A percentile compares a stretch with the other conserved stretches of the same genome.
Evolutionary conservation across 2,888 invertebrate species (phyloP).

Genomic region (Papilio demoleus): DNA sequence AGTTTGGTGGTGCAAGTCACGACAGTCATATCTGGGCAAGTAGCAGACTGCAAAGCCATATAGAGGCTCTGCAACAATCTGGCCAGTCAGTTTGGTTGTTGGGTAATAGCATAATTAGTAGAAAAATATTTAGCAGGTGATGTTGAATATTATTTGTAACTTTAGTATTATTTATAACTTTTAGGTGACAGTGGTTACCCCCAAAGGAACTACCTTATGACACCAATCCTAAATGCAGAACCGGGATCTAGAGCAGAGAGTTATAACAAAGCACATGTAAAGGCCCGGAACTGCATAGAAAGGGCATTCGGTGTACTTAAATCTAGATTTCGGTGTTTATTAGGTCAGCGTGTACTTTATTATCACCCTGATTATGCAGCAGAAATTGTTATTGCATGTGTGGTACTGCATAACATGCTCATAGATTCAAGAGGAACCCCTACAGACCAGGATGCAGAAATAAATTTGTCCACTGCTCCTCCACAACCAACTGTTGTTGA

Average conservation of each 20-base stretch:
- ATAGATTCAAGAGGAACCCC: neutral
- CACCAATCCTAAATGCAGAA: neutral
- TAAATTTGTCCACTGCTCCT: neutral
- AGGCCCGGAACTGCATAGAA: neutral
- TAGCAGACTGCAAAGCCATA: too few species aligned
- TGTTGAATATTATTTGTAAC: constrained; percentile 19
- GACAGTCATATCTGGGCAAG: too few species aligned
- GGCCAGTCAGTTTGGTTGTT: constrained; percentile 44
- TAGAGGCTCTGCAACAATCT: constrained; percentile 42
- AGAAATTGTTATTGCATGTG: too few species aligned
- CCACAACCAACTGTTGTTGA: neutral
- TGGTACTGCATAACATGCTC: neutral
- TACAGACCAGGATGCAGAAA: neutral
- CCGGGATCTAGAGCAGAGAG: neutral
- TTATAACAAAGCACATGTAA: neutral
- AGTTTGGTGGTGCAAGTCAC: too few species aligned
- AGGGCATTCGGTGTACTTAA: too few species aligned
- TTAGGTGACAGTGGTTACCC: constrained; percentile 4
- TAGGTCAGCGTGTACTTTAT: too few species aligned
- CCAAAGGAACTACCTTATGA: neutral
- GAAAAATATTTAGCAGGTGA: constrained; percentile 31
- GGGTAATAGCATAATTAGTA: constrained; percentile 35
- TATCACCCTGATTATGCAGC: too few species aligned
- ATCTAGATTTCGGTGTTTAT: too few species aligned
- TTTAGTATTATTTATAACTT: neutral